Evolutionary conservation across 2,888 invertebrate species (phyloP), one percentile per base, ranked within the genome.

Genomic region (Acanthosepion pharaonis): DNA sequence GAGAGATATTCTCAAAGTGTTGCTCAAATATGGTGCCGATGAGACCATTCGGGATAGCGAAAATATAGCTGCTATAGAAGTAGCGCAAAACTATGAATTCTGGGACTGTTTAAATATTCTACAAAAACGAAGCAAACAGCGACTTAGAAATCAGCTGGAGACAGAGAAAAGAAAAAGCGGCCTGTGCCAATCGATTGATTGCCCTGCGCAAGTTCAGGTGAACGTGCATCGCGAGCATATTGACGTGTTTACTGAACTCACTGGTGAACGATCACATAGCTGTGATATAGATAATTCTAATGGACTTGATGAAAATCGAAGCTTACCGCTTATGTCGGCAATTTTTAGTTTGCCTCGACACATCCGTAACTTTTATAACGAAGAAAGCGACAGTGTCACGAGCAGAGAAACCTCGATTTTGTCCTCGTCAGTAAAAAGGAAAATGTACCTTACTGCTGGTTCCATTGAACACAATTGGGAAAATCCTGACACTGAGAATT

Each of bases 101-200:
- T 93, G 51, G 49, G 93, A 93, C 28, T 93, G 93, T 51, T n/a
- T 51, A n/a, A 93, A 28, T n/a, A 51, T 93, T 93, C 51, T 93
- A 15, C n/a, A 33, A n/a, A 78, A 78, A 78, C 11, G 11, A 3
- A n/a, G 15, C 18, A n/a, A 78, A 78, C n/a, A 15, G 78, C 78
- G 78, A n/a, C n/a, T 15, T 4, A 33, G 78, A n/a, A 78, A 78
- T 33, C n/a, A 78, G 11, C 9, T 9, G n/a, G 78, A 33, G n/a
- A 33, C n/a, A 15, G 33, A 11, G 33, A 78, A 33, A 33, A n/a
- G 5, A 33, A 78, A 78, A n/a, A 5, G 15, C 18, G 15, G 78
- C n/a, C 15, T 78, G 11, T 11, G 8, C 11, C 78, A 78, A n/a
- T 78, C 78, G 11, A 15, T 78, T 33, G 78, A 15, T 78, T 78